Conservation (phyloP, 2,888 invertebrate species). For the Tetrapedia diversipes region DNA sequence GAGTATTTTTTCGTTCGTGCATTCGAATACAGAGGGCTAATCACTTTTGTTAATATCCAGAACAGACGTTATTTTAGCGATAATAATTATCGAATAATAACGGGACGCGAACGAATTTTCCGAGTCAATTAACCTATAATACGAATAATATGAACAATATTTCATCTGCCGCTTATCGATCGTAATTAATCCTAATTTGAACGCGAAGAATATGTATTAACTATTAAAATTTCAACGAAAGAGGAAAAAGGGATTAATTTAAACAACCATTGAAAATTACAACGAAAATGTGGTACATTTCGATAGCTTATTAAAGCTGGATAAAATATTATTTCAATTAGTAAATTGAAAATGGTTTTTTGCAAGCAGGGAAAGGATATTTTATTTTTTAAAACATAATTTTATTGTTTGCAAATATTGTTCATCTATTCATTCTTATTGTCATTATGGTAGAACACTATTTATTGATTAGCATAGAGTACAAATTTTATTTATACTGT, state of each 20-base stretch:
- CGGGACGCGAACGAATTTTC: background rate
- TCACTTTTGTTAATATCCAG: conserved; percentile 6
- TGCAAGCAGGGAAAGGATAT: too few relatives aligned
- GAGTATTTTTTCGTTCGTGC: background rate
- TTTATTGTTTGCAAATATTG: too few relatives aligned
- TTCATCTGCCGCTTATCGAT: background rate
- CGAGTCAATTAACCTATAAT: conserved; percentile 4
- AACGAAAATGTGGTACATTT: too few relatives aligned
- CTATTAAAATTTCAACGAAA: background rate
- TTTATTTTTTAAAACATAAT: too few relatives aligned
- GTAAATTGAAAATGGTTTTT: too few relatives aligned
- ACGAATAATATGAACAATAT: conserved; percentile 5
- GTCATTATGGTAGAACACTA: too few relatives aligned
- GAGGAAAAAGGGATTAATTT: background rate
- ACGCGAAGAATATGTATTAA: background rate
- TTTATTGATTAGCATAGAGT: too few relatives aligned
- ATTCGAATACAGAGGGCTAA: background rate
- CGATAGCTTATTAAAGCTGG: too few relatives aligned
- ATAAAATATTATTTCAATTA: too few relatives aligned
- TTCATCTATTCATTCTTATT: too few relatives aligned
- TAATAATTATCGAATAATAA: conserved; percentile 21
- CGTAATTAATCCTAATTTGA: background rate
- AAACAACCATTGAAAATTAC: too few relatives aligned
- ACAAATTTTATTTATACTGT: too few relatives aligned
- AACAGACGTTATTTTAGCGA: background rate